Evolutionary conservation across 2,113 vertebrate genomes (phyloP).

Genomic region (Laterallus jamaicensis): DNA sequence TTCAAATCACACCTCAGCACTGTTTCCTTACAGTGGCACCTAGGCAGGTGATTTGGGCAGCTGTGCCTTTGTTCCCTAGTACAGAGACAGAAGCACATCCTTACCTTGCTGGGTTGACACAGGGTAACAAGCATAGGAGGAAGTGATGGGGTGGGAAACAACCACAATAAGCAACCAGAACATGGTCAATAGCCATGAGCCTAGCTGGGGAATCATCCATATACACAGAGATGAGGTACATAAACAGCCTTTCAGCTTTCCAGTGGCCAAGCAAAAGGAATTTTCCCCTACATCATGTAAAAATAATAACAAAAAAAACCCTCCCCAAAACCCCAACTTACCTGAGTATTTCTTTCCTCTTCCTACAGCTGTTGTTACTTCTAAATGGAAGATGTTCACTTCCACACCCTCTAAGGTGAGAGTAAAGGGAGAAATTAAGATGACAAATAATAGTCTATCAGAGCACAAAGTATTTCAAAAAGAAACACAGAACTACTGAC

Average conservation of each 20-base stretch:
- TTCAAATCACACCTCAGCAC: not conserved
- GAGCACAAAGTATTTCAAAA: not conserved
- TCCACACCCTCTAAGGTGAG: rapidly evolving
- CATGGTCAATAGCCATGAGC: rapidly evolving
- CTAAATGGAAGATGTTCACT: not conserved
- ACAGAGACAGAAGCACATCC: rapidly evolving
- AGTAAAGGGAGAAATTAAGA: not conserved
- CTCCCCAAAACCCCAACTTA: not conserved
- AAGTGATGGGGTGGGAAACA: rapidly evolving
- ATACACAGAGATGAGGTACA: rapidly evolving
- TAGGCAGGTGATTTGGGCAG: not conserved
- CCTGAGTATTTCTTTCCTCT: not conserved
- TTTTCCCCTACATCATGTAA: not conserved
- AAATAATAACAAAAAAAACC: not conserved
- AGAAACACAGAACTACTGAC: rapidly evolving
- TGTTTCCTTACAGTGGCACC: not conserved
- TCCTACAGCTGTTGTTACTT: not conserved
- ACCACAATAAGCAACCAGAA: not conserved
- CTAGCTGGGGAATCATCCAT: not conserved
- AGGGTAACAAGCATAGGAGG: not conserved
- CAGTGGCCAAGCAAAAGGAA: not conserved
- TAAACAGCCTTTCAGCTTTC: not conserved
- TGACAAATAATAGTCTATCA: not conserved
- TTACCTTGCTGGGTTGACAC: rapidly evolving
- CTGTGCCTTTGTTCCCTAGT: not conserved